Evolutionary conservation across 2,113 vertebrate genomes (phyloP).

Genomic region (Nothobranchius furzeri): DNA sequence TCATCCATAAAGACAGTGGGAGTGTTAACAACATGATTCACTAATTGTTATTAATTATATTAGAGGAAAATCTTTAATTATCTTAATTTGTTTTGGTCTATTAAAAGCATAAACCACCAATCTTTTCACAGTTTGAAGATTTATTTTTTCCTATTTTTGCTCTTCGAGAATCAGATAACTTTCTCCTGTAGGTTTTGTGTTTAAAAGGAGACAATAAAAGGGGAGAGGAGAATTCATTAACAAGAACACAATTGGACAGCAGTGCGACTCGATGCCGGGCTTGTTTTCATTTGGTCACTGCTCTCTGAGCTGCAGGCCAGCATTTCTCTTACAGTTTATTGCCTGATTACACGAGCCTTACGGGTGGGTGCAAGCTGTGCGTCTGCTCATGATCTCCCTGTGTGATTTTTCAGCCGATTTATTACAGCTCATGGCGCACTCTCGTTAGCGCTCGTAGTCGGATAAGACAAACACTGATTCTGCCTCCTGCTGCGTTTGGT

Average conservation of each 20-base stretch:
- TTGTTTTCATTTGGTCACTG: slow-evolving; percentile 19
- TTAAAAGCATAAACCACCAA: too few species aligned
- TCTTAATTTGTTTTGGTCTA: too few species aligned
- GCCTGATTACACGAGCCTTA: slow-evolving; percentile 10
- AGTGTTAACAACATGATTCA: too few species aligned
- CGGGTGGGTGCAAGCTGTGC: slow-evolving; percentile 13
- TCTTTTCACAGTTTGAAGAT: too few species aligned
- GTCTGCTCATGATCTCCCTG: neutral
- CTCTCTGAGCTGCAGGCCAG: slow-evolving; percentile 5
- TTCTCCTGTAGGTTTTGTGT: too few species aligned
- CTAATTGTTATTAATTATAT: too few species aligned
- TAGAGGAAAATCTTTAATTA: too few species aligned
- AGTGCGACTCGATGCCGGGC: neutral
- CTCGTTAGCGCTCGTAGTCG: neutral
- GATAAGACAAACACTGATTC: slow-evolving; percentile 28
- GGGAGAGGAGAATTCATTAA: too few species aligned
- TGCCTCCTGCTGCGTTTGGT: neutral
- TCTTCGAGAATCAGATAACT: too few species aligned
- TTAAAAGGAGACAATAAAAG: too few species aligned
- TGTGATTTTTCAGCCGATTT: slow-evolving; percentile 24
- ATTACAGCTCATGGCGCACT: neutral
- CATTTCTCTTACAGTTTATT: slow-evolving; percentile 17
- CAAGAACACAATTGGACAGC: neutral
- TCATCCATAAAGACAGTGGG: too few species aligned
- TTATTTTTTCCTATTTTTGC: too few species aligned